Evolutionary conservation across 2,888 invertebrate genomes (phyloP).

Genomic region (Rutpela maculata): DNA sequence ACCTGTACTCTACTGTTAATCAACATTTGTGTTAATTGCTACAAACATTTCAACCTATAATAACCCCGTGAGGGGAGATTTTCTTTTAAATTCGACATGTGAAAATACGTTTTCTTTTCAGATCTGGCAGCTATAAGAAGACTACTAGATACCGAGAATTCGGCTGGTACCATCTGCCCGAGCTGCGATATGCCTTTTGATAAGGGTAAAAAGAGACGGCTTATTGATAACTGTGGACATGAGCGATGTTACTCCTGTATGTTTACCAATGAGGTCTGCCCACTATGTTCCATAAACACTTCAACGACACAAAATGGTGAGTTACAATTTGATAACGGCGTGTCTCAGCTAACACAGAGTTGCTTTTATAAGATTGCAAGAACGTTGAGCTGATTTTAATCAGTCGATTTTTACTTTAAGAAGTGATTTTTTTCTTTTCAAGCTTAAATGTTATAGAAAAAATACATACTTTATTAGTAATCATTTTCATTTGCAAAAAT

Average conservation of each 20-base stretch:
- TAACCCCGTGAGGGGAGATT: too few relatives aligned
- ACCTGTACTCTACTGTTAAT: not conserved
- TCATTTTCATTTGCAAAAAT: too few relatives aligned
- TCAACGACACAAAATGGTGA: constrained; percentile 57
- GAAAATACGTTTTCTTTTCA: constrained; percentile 73
- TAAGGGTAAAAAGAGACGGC: constrained; percentile 95
- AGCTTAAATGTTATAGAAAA: too few relatives aligned
- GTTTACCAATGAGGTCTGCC: constrained; percentile 94
- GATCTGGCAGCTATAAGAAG: constrained; percentile 90
- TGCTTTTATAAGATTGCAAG: too few relatives aligned
- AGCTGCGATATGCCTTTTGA: constrained; percentile 96
- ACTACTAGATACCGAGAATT: constrained; percentile 83
- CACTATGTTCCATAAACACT: constrained; percentile 79
- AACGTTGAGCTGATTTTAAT: too few relatives aligned
- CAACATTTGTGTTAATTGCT: not conserved
- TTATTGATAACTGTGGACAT: constrained; percentile 97
- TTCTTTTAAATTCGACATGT: too few relatives aligned
- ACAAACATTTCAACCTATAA: not conserved
- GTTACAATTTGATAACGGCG: constrained; percentile 10
- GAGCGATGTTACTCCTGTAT: constrained; percentile 96
- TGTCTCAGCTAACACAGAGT: too few relatives aligned
- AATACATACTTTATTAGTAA: too few relatives aligned
- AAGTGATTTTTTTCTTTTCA: too few relatives aligned
- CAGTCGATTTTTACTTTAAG: too few relatives aligned
- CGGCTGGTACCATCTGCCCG: constrained; percentile 81